Base-by-base conservation (phyloP, 2,797 vertebrate genomes). In the Syngnathus acus region DNA sequence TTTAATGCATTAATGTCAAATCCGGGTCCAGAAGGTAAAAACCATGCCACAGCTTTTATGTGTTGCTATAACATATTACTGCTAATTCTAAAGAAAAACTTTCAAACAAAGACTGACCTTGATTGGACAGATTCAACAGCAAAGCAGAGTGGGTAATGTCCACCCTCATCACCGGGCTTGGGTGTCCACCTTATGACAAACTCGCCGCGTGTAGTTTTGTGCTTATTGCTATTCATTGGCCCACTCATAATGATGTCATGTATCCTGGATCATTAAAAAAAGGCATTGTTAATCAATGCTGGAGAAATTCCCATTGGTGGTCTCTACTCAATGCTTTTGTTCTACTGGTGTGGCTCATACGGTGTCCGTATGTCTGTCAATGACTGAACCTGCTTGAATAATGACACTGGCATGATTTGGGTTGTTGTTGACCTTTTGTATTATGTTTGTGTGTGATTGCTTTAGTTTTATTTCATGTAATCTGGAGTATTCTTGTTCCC, bases 181-280 rank as follows among this genome's bases (percentile, higher is more conserved):
- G 63, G 63, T 37, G 14, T 51, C 63, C 63, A 65, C 32, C 63
- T 65, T n/a, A 65, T 37, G 63, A 39, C 48, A 39, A 65, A 65
- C 63, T 65, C 63, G 4, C 39, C 32, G 16, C 40, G 26, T 16
- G 63, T 51, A 19, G 47, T 65, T 53, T 2, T 50, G 50, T 65
- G 47, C 50, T 65, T 65, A 13, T 11, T 65, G 14, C 4, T 21
- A 21, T 53, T 16, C 6, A 6, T 11, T 14, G 48, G 63, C 11
- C 63, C 63, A 65, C 63, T 65, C 47, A 13, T 51, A 14, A 65
- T 40, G 37, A 65, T 65, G 63, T 39, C 19, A 40, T 51, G 19
- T 21, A 65, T 51, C 53, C 63, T 65, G 32, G 16, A n/a, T 65
- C 9, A 39, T n/a, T 13, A 21, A 32, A 51, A 65, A 53, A 26